These are phyloP conservation scores for Antigone vipio DNA, from an alignment of 2,113 vertebrate species.

Conservation along the genomic window DNA sequence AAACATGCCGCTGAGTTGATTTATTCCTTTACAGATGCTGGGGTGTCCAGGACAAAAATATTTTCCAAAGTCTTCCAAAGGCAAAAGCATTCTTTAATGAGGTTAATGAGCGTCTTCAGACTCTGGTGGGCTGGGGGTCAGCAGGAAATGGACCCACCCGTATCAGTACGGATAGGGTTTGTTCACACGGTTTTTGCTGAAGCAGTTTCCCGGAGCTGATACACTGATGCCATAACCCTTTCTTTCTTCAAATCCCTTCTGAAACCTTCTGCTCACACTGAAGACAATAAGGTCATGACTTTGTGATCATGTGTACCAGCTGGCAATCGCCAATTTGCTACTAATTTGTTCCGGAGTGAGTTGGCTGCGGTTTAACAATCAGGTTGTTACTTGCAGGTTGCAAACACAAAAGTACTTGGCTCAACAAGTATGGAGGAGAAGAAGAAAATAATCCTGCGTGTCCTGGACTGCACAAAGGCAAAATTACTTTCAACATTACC, in stretches of 20 bases:
- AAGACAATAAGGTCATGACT: not conserved
- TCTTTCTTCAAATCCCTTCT: not conserved
- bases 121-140: not conserved
- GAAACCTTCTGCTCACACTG: rapidly evolving
- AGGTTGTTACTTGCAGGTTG: not conserved
- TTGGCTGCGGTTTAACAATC: not conserved
- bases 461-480: not conserved
- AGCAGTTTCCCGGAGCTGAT: not conserved
- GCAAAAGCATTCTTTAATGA: not conserved
- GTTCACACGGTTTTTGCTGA: not conserved
- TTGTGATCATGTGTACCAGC: not conserved
- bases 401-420: not conserved
- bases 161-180: too few relatives aligned
- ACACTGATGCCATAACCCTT: not conserved
- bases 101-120: not conserved
- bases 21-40: not conserved
- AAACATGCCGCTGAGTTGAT: not conserved
- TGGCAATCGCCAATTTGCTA: too few relatives aligned
- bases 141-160: rapidly evolving
- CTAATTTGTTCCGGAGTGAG: not conserved
- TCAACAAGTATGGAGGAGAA: not conserved
- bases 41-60: not conserved
- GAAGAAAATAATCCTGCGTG: not conserved
- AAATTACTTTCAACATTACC: not conserved
- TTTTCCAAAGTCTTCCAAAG: not conserved